phyloP scores from a whole-genome alignment of 2,797 vertebrate genomes.

The Danio kyathit region DNA sequence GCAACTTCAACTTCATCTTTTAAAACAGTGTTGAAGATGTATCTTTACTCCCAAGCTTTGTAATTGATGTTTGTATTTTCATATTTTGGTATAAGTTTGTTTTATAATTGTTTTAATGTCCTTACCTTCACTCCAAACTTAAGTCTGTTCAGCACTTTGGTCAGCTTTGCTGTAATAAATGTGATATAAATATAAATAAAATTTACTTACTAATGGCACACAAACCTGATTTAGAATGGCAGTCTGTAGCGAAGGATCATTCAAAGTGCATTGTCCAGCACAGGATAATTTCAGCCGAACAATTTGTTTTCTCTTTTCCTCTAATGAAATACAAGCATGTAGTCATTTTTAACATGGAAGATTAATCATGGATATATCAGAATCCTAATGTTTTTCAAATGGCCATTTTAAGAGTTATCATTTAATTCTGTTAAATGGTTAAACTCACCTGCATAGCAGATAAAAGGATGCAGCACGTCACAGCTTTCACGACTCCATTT shows the following conservation, averaged over 20 bases:
- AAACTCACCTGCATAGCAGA: conserved; percentile 45
- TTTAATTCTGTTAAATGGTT: not conserved
- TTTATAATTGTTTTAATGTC: too few relatives aligned
- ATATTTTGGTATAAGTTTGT: too few relatives aligned
- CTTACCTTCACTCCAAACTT: too few relatives aligned
- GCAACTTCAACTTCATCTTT: too few relatives aligned
- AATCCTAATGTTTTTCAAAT: not conserved
- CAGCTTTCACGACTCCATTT: conserved; percentile 24
- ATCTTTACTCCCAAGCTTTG: too few relatives aligned
- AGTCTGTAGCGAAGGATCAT: not conserved
- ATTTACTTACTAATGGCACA: not conserved
- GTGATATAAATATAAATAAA: too few relatives aligned
- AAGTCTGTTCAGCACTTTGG: too few relatives aligned
- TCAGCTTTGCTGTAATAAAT: too few relatives aligned
- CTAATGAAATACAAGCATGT: not conserved
- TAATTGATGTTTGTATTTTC: too few relatives aligned
- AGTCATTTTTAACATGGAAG: not conserved
- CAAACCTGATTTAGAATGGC: conserved; percentile 1
- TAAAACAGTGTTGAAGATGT: too few relatives aligned
- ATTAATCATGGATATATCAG: not conserved
- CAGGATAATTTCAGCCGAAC: not conserved
- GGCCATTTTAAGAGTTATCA: not conserved
- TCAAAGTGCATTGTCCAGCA: not conserved
- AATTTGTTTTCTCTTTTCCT: not conserved
- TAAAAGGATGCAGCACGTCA: not conserved